Percentiles rank a stretch among this genome's conserved stretches.
Evolutionary conservation across 2,888 invertebrate species (phyloP).

Genomic region (Apotomis betuletana): DNA sequence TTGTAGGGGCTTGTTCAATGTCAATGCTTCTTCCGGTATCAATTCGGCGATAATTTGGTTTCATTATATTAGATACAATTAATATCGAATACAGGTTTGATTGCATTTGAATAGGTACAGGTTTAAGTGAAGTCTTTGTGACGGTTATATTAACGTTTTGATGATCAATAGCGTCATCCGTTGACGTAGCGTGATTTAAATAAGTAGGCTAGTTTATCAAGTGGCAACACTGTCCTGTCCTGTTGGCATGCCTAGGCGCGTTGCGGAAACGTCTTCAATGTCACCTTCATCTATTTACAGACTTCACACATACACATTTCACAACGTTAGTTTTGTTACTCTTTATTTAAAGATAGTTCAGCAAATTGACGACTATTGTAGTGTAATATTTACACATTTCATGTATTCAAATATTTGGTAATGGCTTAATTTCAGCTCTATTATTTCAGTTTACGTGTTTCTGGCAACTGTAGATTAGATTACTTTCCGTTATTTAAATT

Average conservation of each 20-base stretch:
- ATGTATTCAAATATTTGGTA: background rate
- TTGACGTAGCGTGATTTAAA: constrained; percentile 10
- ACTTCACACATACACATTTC: constrained; percentile 50
- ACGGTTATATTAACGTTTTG: constrained; percentile 7
- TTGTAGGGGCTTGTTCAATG: background rate
- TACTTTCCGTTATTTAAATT: background rate
- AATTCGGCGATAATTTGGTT: too few species aligned
- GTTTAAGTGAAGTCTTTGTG: too few species aligned
- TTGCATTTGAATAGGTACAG: too few species aligned
- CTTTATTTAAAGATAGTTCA: constrained; percentile 11
- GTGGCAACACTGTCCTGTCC: constrained; percentile 45
- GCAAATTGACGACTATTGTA: constrained; percentile 9
- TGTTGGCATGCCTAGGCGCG: constrained; percentile 59
- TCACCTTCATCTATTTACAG: constrained; percentile 68
- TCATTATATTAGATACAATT: background rate
- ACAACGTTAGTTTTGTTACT: constrained; percentile 24
- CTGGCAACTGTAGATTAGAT: background rate
- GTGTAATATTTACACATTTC: background rate
- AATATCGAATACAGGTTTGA: too few species aligned
- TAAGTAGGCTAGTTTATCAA: constrained; percentile 28
- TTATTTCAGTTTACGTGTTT: background rate
- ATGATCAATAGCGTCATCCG: constrained; percentile 13
- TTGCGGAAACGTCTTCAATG: constrained; percentile 70
- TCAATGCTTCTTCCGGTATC: background rate
- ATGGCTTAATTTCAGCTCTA: background rate